Base-by-base conservation (phyloP, 2,888 invertebrate species). In the Cryptus viduatorius region DNA sequence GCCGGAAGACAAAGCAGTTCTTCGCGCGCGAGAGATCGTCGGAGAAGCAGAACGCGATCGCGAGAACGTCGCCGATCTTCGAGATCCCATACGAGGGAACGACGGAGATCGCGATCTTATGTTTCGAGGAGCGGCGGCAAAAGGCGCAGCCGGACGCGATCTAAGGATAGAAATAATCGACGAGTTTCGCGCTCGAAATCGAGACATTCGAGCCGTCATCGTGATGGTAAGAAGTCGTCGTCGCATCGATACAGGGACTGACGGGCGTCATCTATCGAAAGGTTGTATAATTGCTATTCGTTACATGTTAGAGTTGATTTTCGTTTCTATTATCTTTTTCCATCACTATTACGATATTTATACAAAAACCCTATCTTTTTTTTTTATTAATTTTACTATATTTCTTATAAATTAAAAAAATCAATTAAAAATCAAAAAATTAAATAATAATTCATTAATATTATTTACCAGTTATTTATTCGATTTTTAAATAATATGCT, bases 161-260 rank as follows among this genome's bases (percentile, higher is more conserved):
- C 92, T 73, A 89, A 90, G 76, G 90, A 91, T 68, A 88, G 89
- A 65, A 83, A 81, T 42, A 88, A 90, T 31, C 85, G 89, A 31
- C 65, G 79, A 69, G 44, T 42, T 8, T 92, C 92, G 24, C 89
- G 91, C 81, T 92, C 92, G 64, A 91, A 88, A 73, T 92, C 92
- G 67, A 84, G 89, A 82, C 80, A 90, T 77, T 87, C 89, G 72
- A 80, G 87, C 37, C 91, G 89, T 86, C 92, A 93, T 89, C 92
- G 93, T 86, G 93, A 93, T 87, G 92, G 92, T 92, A 93, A 93
- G 92, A 93, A 92, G 92, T 92, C 92, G 79, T 86, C 87, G 76
- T 90, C 92, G 80, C 93, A 91, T 89, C 93, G 93, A 86, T 93
- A 93, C 92, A 91, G 91, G 91, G 92, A 93, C 90, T 93, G 91